phyloP scores from a whole-genome alignment of 1,140 invertebrate species.

The Arctopsyche grandis region DNA sequence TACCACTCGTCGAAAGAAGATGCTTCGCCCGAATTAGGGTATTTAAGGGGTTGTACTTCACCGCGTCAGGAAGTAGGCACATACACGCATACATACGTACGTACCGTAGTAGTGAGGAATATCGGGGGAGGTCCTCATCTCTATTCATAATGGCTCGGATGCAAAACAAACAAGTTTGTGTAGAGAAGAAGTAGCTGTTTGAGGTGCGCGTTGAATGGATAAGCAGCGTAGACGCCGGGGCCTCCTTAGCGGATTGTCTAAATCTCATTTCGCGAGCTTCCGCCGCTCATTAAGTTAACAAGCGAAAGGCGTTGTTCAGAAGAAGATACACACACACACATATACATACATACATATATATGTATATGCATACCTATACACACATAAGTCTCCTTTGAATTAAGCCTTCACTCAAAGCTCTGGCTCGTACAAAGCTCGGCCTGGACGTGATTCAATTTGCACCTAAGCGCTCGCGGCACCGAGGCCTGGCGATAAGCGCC shows the following conservation, averaged over 20 bases:
- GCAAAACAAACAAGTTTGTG: slow-evolving; percentile 31
- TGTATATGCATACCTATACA: slow-evolving; percentile 1
- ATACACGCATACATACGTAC: too few relatives aligned
- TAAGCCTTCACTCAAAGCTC: slow-evolving; percentile 52
- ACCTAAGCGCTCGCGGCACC: slow-evolving; percentile 14
- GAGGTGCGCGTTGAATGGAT: slow-evolving; percentile 32
- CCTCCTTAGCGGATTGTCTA: slow-evolving; percentile 50
- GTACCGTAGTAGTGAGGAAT: too few relatives aligned
- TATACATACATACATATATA: neutral
- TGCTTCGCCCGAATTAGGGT: too few relatives aligned
- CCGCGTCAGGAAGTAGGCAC: too few relatives aligned
- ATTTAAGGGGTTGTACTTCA: too few relatives aligned
- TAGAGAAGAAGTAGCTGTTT: slow-evolving; percentile 17
- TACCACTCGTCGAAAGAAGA: too few relatives aligned
- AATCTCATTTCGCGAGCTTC: slow-evolving; percentile 54
- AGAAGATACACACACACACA: slow-evolving; percentile 24
- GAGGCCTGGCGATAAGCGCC: slow-evolving; percentile 5
- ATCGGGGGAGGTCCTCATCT: neutral
- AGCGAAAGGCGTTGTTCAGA: slow-evolving; percentile 52
- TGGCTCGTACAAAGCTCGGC: slow-evolving; percentile 31
- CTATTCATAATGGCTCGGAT: slow-evolving; percentile 24
- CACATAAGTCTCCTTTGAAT: slow-evolving; percentile 47
- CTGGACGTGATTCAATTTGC: slow-evolving; percentile 53
- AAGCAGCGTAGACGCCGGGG: slow-evolving; percentile 25
- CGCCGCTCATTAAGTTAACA: slow-evolving; percentile 53